Conservation (phyloP, 2,797 vertebrate species). For the Coendou prehensilis region DNA sequence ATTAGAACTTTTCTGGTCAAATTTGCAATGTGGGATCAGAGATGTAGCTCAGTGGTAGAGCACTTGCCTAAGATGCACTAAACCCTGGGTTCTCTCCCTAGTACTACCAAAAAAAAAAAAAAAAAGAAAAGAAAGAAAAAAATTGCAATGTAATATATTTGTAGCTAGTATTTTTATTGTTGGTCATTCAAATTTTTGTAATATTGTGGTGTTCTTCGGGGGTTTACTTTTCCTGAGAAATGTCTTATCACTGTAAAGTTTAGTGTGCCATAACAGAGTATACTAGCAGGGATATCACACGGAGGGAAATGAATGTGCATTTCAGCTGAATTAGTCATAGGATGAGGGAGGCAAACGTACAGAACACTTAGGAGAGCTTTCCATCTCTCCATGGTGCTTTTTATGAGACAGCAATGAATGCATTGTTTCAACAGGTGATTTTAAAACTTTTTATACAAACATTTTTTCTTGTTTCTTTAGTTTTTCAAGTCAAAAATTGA, state of each 20-base stretch:
- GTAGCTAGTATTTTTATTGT: conserved; percentile 66
- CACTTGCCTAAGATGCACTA: not conserved
- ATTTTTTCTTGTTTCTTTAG: not conserved
- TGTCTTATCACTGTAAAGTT: conserved; percentile 68
- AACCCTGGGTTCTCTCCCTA: not conserved
- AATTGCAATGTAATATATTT: not conserved
- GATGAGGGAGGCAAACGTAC: not conserved
- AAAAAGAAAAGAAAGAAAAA: not conserved
- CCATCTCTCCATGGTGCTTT: not conserved
- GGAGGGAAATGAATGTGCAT: conserved; percentile 74
- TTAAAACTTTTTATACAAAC: conserved; percentile 4
- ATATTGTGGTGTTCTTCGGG: not conserved
- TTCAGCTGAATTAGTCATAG: conserved; percentile 58
- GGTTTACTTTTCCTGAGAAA: conserved; percentile 65
- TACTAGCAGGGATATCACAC: not conserved
- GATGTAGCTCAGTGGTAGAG: not conserved
- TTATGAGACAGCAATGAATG: conserved; percentile 28
- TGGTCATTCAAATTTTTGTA: conserved; percentile 11
- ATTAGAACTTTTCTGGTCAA: conserved; percentile 10
- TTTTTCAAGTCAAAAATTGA: conserved; percentile 18
- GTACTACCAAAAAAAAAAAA: not conserved
- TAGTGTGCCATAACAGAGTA: conserved; percentile 56
- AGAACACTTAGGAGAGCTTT: conserved; percentile 15
- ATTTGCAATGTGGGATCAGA: not conserved
- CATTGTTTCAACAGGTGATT: conserved; percentile 25